phyloP scores from a whole-genome alignment of 2,888 invertebrate species.

The Pimpla rufipes region DNA sequence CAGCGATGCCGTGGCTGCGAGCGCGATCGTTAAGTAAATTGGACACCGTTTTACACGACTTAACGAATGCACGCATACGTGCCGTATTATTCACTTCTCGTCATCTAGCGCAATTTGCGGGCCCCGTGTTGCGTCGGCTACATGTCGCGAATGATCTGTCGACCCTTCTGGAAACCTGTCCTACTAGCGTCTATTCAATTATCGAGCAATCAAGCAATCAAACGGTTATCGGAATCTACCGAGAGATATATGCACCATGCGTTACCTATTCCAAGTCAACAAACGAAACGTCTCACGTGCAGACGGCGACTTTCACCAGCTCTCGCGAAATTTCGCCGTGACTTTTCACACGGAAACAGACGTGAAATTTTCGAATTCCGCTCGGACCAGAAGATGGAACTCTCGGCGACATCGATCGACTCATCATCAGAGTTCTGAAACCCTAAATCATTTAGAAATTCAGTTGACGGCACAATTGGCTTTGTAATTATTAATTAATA shows the following conservation, averaged over 20 bases:
- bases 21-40: constrained; percentile 66
- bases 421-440: no score
- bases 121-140: constrained; percentile 12
- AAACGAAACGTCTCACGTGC: constrained; percentile 1
- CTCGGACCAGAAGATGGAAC: neutral
- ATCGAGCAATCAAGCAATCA: constrained; percentile 57
- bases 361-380: neutral
- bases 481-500: no score
- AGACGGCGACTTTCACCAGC: constrained; percentile 60
- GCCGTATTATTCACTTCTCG: constrained; percentile 81
- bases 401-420: neutral
- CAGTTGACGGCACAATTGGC: no score
- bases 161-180: constrained; percentile 41
- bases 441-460: no score
- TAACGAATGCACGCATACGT: constrained; percentile 50
- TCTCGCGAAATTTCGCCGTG: constrained; percentile 30
- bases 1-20: constrained; percentile 6
- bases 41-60: constrained; percentile 68
- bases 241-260: neutral
- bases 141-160: constrained; percentile 25
- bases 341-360: neutral
- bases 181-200: constrained; percentile 55
- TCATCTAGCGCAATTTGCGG: constrained; percentile 75
- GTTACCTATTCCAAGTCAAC: neutral
- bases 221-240: constrained; percentile 60